Percentiles rank a stretch among this genome's conserved stretches.
Evolutionary conservation across 1,140 invertebrate genomes (phyloP).

Genomic region (Pararge aegeria): DNA sequence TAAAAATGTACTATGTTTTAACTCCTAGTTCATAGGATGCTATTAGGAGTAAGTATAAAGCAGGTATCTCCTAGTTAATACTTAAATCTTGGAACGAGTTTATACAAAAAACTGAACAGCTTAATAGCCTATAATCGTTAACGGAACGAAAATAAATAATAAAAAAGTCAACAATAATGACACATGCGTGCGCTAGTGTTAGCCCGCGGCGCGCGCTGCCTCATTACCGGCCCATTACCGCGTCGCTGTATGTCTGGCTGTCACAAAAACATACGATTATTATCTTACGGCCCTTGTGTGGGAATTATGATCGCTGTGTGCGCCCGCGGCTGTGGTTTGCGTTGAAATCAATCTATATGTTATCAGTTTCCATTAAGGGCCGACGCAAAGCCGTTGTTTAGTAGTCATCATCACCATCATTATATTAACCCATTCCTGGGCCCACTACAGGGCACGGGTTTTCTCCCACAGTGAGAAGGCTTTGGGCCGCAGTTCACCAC

Average conservation of each 20-base stretch:
- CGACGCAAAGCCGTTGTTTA: too few species aligned
- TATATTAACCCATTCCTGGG: too few species aligned
- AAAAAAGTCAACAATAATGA: slow-evolving; percentile 11
- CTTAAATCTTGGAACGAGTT: too few species aligned
- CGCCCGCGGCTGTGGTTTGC: slow-evolving; percentile 1
- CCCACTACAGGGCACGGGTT: too few species aligned
- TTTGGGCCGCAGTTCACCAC: too few species aligned
- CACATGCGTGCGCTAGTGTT: slow-evolving; percentile 18
- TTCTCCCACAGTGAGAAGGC: too few species aligned
- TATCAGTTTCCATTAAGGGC: not conserved
- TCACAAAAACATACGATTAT: slow-evolving; percentile 26
- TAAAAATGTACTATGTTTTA: too few species aligned
- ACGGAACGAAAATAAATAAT: not conserved
- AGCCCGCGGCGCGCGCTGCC: slow-evolving; percentile 32
- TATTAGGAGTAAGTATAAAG: too few species aligned
- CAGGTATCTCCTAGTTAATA: too few species aligned
- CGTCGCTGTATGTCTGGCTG: slow-evolving; percentile 35
- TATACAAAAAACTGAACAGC: not conserved
- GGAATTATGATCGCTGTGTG: slow-evolving; percentile 16
- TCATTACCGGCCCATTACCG: slow-evolving; percentile 39
- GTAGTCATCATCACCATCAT: too few species aligned
- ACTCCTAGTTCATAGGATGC: too few species aligned
- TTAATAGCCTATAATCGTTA: not conserved
- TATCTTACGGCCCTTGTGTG: slow-evolving; percentile 13
- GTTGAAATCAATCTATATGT: slow-evolving; percentile 3